A percentile compares a stretch with the other conserved stretches of the same genome.
Conservation (phyloP, 2,888 invertebrate species). For the Melipona bicolor region DNA sequence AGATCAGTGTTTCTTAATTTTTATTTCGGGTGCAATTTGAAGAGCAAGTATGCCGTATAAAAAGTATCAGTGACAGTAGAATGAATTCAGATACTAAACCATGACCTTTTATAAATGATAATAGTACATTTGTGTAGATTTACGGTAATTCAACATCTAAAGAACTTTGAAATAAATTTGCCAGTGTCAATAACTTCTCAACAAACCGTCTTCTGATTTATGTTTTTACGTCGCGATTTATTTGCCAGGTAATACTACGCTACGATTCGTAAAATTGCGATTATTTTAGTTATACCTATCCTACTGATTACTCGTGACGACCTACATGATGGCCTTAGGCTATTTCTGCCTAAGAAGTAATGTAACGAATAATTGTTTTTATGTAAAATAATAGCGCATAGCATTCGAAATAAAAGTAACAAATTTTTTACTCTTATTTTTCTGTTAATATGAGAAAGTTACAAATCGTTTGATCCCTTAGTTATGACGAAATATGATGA, state of each 20-base stretch:
- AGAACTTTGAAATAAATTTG: slow-evolving; percentile 25
- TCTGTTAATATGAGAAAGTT: neutral
- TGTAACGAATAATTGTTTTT: neutral
- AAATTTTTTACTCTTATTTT: neutral
- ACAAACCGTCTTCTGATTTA: neutral
- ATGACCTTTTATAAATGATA: neutral
- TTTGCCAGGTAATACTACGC: neutral
- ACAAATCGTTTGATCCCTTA: neutral
- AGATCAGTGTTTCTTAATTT: neutral
- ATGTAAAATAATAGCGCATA: neutral
- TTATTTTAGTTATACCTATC: neutral
- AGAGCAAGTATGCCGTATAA: too few relatives aligned
- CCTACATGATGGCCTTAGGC: neutral
- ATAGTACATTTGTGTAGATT: slow-evolving; percentile 9
- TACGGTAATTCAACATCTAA: neutral
- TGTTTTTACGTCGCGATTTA: neutral
- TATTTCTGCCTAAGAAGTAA: neutral
- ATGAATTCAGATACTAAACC: neutral
- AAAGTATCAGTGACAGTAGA: neutral
- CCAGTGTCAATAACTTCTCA: neutral
- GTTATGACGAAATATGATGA: neutral
- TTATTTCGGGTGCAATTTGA: neutral
- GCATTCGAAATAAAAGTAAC: neutral
- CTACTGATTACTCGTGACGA: neutral
- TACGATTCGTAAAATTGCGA: neutral